Evolutionary conservation across 2,888 invertebrate genomes (phyloP).

Genomic region (Pterostichus niger): DNA sequence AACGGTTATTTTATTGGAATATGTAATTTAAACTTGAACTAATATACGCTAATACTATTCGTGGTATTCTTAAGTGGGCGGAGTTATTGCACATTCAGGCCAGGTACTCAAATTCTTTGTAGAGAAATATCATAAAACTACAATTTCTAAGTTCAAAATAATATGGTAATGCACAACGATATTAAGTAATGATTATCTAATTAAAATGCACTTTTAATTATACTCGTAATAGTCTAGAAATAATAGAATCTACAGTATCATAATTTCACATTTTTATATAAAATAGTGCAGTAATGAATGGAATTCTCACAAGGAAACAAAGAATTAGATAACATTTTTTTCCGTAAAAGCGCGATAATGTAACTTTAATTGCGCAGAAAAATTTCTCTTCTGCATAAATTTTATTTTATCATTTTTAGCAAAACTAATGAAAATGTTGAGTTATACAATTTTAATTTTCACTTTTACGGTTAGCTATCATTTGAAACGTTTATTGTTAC

Average conservation of each 20-base stretch:
- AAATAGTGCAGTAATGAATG: conserved; percentile 35
- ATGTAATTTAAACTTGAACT: too few species aligned
- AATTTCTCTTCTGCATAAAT: conserved; percentile 34
- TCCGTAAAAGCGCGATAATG: conserved; percentile 34
- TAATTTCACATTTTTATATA: conserved; percentile 30
- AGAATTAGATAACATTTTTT: conserved; percentile 52
- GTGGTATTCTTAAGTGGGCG: too few species aligned
- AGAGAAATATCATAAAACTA: too few species aligned
- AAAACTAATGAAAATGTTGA: conserved; percentile 8
- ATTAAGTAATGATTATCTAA: conserved; percentile 14
- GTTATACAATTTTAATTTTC: conserved; percentile 55
- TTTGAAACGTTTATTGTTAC: conserved; percentile 18
- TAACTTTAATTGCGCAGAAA: conserved; percentile 44
- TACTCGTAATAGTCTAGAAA: neutral
- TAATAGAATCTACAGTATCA: neutral
- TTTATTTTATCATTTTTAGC: conserved; percentile 27
- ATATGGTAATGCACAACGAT: neutral
- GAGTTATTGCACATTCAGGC: too few species aligned
- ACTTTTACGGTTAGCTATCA: conserved; percentile 27
- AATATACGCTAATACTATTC: too few species aligned
- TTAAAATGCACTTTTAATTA: conserved; percentile 43
- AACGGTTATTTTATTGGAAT: too few species aligned
- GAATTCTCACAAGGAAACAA: conserved; percentile 39
- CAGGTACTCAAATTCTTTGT: too few species aligned
- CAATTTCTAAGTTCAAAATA: too few species aligned